Evolutionary conservation across 53 echinoderm and acorn worm genomes (phyloP).

Genomic region (Crossaster papposus): DNA sequence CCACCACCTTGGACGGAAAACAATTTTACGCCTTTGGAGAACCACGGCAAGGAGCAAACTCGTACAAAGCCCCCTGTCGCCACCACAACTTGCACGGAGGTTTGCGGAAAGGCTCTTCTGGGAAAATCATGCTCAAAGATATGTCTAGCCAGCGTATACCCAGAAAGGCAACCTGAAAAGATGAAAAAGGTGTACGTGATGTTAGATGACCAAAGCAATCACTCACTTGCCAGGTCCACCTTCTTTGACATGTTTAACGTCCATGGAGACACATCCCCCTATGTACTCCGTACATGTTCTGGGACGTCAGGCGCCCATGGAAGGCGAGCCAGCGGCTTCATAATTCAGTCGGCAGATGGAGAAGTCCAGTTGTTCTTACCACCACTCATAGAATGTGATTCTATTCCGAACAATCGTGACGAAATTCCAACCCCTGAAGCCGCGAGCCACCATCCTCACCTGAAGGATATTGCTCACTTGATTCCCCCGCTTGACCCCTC

Average conservation of each 20-base stretch:
- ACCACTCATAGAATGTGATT: constrained; percentile 21
- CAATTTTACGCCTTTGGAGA: background rate
- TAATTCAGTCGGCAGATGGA: constrained; percentile 40
- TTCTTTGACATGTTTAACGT: constrained; percentile 52
- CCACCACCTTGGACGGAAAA: constrained; percentile 14
- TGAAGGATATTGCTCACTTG: constrained; percentile 35
- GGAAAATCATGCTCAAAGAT: constrained; percentile 69
- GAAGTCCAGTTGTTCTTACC: constrained; percentile 24
- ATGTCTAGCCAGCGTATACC: constrained; percentile 51
- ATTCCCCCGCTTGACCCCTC: constrained; percentile 31
- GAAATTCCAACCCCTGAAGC: constrained; percentile 62
- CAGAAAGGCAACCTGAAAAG: constrained; percentile 35
- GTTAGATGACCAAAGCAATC: constrained; percentile 72
- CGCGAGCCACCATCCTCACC: constrained; percentile 58
- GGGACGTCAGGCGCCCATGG: constrained; percentile 30
- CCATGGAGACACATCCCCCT: background rate
- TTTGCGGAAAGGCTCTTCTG: constrained; percentile 31
- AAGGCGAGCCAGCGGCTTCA: constrained; percentile 38
- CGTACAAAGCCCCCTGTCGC: background rate
- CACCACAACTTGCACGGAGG: constrained; percentile 5
- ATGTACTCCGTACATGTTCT: constrained; percentile 53
- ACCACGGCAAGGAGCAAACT: constrained; percentile 32
- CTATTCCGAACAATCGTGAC: constrained; percentile 47
- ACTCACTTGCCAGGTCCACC: constrained; percentile 55
- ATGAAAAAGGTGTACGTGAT: constrained; percentile 17